Evolutionary conservation across 2,888 invertebrate genomes (phyloP), one percentile per base, ranked within the genome.

Genomic region (Homarus gammarus): DNA sequence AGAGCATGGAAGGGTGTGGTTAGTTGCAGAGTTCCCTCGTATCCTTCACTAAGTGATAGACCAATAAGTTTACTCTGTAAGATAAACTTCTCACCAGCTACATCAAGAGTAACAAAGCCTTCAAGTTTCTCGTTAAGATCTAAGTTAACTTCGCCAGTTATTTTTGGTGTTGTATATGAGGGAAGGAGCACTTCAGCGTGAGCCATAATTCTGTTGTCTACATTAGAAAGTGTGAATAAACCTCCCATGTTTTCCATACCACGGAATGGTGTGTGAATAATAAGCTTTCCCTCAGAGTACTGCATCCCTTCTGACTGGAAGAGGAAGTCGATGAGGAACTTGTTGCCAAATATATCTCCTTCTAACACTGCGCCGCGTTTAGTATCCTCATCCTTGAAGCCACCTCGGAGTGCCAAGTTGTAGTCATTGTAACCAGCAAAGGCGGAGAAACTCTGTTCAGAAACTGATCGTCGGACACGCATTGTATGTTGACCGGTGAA

Each of bases 201-300:
- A 15, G 75, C 84, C n/a, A 77, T 51, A 27, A 90, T n/a, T 38
- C 64, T 73, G 15, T 49, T 61, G 40, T 73, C 61, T 40, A 49
- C n/a, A 8, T 79, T 87, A 40, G 90, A 78, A 70, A 72, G 44
- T 0, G 84, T 90, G 90, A 90, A 84, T 31, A 79, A 22, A 12
- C 90, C 90, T 51, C 91, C 91, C 38, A 91, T 70, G 6, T 85
- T 83, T 40, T 90, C 78, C 83, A 78, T 84, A n/a, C 77, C 84
- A 36, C 40, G 64, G 61, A 90, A 84, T 31, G 84, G 68, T 18
- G 91, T 91, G 33, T 90, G 44, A n/a, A 91, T 36, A 33, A 90
- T 77, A n/a, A 91, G 40, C 64, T 91, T 91, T 27, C 91, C 91
- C 51, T 91, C 89, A 31, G 87, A 75, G 51, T 91, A 87, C 36